Conservation (phyloP, 35 echinoderm and acorn worm species). For the Holothuria glaberrima region DNA sequence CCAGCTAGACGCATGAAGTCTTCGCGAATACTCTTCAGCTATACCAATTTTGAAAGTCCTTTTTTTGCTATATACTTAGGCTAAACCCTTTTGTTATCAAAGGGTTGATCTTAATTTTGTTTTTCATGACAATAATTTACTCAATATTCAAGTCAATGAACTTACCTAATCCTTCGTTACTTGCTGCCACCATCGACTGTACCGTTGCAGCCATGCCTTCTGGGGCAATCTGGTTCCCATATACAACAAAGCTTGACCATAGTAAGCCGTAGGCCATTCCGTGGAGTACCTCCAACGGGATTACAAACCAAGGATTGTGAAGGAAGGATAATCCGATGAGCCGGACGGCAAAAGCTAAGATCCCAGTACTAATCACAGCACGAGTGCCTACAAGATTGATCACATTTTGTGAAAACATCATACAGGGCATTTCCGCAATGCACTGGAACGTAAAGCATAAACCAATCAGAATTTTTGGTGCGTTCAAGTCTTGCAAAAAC, state of each 20-base stretch:
- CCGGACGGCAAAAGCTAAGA: constrained; percentile 62
- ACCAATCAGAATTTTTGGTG: constrained; percentile 52
- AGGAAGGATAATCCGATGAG: constrained; percentile 64
- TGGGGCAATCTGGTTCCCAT: constrained; percentile 67
- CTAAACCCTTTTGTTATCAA: too few species aligned
- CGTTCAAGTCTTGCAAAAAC: constrained; percentile 58
- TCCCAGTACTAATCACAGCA: constrained; percentile 33
- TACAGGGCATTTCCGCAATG: constrained; percentile 54
- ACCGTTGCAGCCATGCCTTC: constrained; percentile 73
- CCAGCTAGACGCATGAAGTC: too few species aligned
- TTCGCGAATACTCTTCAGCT: too few species aligned
- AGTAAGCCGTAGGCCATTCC: constrained; percentile 70
- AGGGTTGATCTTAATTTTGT: too few species aligned
- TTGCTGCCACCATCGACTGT: constrained; percentile 53
- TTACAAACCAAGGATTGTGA: constrained; percentile 58
- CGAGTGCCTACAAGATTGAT: constrained; percentile 59
- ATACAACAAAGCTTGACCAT: constrained; percentile 62
- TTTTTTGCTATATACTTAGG: too few species aligned
- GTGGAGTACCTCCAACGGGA: constrained; percentile 68
- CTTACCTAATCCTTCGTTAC: constrained; percentile 72
- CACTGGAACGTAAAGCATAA: constrained; percentile 38
- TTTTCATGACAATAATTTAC: too few species aligned
- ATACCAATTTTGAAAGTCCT: too few species aligned
- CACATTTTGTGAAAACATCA: constrained; percentile 58
- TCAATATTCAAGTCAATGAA: neutral